Evolutionary conservation across 2,888 invertebrate species (phyloP).

Genomic region (Sesamia inferens): DNA sequence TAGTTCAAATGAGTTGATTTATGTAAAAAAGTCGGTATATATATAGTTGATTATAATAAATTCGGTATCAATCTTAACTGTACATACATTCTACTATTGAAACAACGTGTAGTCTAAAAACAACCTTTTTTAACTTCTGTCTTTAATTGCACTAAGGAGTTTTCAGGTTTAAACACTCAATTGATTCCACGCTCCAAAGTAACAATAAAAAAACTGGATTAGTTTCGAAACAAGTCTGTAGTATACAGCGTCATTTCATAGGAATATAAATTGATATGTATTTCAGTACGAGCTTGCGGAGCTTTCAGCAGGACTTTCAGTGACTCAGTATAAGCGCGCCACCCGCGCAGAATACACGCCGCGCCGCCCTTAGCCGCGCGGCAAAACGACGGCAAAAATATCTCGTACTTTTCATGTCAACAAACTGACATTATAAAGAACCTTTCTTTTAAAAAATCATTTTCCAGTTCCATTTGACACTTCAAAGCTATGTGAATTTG

Average conservation of each 20-base stretch:
- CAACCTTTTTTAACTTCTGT: too few relatives aligned
- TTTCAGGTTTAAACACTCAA: conserved; percentile 26
- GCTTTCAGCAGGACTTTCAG: conserved; percentile 60
- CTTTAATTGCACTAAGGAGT: conserved; percentile 1
- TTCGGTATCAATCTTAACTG: too few relatives aligned
- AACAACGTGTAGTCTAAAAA: too few relatives aligned
- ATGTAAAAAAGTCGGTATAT: too few relatives aligned
- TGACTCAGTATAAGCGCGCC: conserved; percentile 62
- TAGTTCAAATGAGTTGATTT: too few relatives aligned
- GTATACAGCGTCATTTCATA: conserved; percentile 35
- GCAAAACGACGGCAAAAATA: conserved; percentile 38
- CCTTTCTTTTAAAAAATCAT: conserved; percentile 1
- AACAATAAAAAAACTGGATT: conserved; percentile 25
- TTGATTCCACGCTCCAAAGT: conserved; percentile 18
- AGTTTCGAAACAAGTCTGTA: conserved; percentile 52
- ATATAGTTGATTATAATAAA: too few relatives aligned
- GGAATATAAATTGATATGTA: conserved; percentile 60
- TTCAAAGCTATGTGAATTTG: conserved; percentile 18
- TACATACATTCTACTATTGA: too few relatives aligned
- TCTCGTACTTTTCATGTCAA: conserved; percentile 52
- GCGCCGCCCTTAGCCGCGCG: conserved; percentile 48
- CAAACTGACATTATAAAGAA: conserved; percentile 44
- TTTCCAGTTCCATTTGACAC: conserved; percentile 19
- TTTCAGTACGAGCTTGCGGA: conserved; percentile 51
- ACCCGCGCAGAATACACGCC: conserved; percentile 64